Base-by-base conservation (phyloP, 2,888 invertebrate genomes). In the Aleiodes alternator region DNA sequence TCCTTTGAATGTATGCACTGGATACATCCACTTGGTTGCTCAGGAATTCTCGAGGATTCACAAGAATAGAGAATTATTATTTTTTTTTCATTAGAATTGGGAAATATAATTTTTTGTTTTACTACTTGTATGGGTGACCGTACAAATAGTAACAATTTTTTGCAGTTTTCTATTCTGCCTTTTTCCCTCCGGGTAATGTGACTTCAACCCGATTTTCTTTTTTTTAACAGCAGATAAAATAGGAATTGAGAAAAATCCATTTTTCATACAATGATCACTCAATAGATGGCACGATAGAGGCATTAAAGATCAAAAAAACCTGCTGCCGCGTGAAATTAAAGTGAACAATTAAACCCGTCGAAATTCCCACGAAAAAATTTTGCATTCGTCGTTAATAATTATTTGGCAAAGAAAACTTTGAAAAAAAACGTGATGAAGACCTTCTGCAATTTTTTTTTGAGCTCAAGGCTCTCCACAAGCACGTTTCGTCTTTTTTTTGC, bases 391-490 rank as follows among this genome's bases (percentile, higher is more conserved):
- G 29, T 31, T 9, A 29, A 29, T 57, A 43, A 43, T 43, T 43
- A 0, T 43, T 43, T 43, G 6, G 5, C 38, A 8, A 43, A 43
- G 43, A 43, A 7, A 43, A 43, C 43, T 7, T 43, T 43, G 3
- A 38, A 43, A 43, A 43, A 43, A 43, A 43, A 7, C 43, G 43
- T 43, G 43, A 43, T 43, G 43, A 43, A 43, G 48, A 64, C 64
- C 64, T 64, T 64, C 43, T 12, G 43, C 59, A 9, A n/a, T 14
- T 14, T 16, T 43, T 14, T 16, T 64, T 64, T 23, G 23, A 48
- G 64, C 64, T 64, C 64, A 64, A 64, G 64, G 64, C 48, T 16
- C 43, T 48, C 64, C 6, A 64, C 64, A 16, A 64, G 48, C 9
- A 7, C 43, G 43, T 43, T 38, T 38, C 8, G 1, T 43, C 8